Evolutionary conservation across 2,888 invertebrate species (phyloP), one percentile per base, ranked within the genome.

Genomic region (Melanchra persicariae): DNA sequence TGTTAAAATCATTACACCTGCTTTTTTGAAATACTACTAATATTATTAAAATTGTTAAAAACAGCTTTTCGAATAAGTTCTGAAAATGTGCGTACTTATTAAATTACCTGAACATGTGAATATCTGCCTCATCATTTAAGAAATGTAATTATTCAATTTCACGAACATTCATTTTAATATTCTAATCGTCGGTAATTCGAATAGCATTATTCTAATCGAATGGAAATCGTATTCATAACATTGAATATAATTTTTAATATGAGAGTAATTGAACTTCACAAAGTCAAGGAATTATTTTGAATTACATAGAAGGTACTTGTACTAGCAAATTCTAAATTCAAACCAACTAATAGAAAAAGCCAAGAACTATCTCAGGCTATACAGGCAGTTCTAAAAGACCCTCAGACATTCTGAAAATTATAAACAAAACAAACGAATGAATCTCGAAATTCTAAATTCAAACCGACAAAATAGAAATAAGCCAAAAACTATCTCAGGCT

Each of bases 401-500:
- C 40, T 15, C 4, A 40, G 40, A 1, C 6, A 5, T 15, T 40
- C 40, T 40, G 5, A 10, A 40, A 40, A 40, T 15, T 15, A 40
- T 5, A 0, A 40, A 40, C 6, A 19, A 45, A 45, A 45, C 19
- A 45, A 19, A 15, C 19, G 19, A 45, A 19, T 19, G 19, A 45
- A 19, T 1, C 30, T 19, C 0, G 19, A 30, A 54, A 19, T 9
- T 19, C 8, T 17, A 47, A 15, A 24, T 47, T 43, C 19, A 15
- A 26, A 34, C 1, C 24, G 10, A 51, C 37, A 1, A 34, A n/a
- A 24, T 24, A 26, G 10, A 60, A 55, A 51, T 34, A 30, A 59
- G 30, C 37, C 49, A 9, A 12, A 12, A 47, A 54, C 22, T 59
- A 40, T 75, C 75, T 51, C 65, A 63, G 59, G 59, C 34, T 66